Evolutionary conservation across 2,888 invertebrate species (phyloP), one percentile per base, ranked within the genome.

Genomic region (Pyrrhopygopsis socrates): DNA sequence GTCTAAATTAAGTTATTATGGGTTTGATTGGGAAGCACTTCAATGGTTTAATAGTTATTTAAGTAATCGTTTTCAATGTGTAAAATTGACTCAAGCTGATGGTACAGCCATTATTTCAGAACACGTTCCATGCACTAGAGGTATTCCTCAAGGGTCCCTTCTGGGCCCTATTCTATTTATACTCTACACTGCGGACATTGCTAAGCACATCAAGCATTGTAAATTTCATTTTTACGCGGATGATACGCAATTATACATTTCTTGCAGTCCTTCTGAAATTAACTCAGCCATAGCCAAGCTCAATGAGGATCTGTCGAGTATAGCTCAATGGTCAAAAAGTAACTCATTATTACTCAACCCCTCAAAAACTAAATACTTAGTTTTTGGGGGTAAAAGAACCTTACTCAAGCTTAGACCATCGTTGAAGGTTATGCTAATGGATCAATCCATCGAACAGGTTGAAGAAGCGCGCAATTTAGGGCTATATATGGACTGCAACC

Each of bases 191-290:
- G 34, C 34, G 5, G 34, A 34, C 11, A 34, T 54, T 3, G n/a
- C 54, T 13, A 45, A 8, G 15, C 38, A 22, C 8, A 71, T 50
- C 5, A 29, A 24, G 11, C 20, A 50, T 38, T 71, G 45, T 50
- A 50, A 71, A 20, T 71, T 50, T 50, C 71, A 71, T 27, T 20
- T 71, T 8, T 71, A 71, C 50, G 50, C 50, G 1, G 50, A 71
- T 50, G 50, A 67, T 34, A 38, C 38, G 1, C 67, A 45, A 24
- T 15, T 71, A 27, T 71, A 50, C 22, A 45, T 50, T 15, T 71
- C 50, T 1, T 50, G 71, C 20, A 45, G 15, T 8, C 50, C 71
- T 50, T 15, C 45, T 50, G 71, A 71, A 45, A 71, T 50, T 50
- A 29, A 27, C 20, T 24, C 8, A 4, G 71, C 71, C 24, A 71